phyloP scores from a whole-genome alignment of 2,888 invertebrate species.

The Pediacus dermestoides region DNA sequence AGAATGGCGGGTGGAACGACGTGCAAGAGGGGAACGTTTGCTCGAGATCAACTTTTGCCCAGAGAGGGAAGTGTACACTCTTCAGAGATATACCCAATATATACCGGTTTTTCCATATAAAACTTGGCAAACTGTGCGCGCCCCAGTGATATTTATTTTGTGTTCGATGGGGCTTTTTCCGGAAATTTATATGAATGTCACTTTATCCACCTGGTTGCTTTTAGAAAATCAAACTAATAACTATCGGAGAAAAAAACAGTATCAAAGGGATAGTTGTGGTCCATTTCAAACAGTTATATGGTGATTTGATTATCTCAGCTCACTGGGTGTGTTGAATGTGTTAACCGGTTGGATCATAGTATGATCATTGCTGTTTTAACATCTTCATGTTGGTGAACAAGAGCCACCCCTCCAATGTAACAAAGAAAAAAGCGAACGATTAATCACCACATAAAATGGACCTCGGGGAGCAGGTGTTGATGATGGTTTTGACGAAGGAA shows the following conservation, averaged over 20 bases:
- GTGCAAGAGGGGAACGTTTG: slow-evolving; percentile 30
- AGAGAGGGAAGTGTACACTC: slow-evolving; percentile 36
- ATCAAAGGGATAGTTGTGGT: slow-evolving; percentile 35
- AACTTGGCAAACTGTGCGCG: neutral
- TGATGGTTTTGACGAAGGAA: too few relatives aligned
- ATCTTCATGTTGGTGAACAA: slow-evolving; percentile 34
- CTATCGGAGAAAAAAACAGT: too few relatives aligned
- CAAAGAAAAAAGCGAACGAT: too few relatives aligned
- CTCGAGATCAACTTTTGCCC: slow-evolving; percentile 42
- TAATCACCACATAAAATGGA: too few relatives aligned
- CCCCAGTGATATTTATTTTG: slow-evolving; percentile 29
- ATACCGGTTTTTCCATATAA: neutral
- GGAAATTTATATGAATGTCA: slow-evolving; percentile 38
- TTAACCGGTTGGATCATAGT: slow-evolving; percentile 30
- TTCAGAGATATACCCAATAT: slow-evolving; percentile 21
- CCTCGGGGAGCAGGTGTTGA: too few relatives aligned
- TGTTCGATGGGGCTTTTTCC: slow-evolving; percentile 33
- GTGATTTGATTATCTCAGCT: slow-evolving; percentile 35
- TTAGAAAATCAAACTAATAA: too few relatives aligned
- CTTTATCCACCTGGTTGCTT: slow-evolving; percentile 29
- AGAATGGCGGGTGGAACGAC: slow-evolving; percentile 25
- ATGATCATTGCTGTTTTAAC: slow-evolving; percentile 39
- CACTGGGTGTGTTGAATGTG: slow-evolving; percentile 35
- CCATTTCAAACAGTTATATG: slow-evolving; percentile 35
- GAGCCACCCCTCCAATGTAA: too few relatives aligned